These are phyloP conservation scores for Muscicapa adusta DNA, from an alignment of 2,113 vertebrate genomes.

Conservation along the genomic window DNA sequence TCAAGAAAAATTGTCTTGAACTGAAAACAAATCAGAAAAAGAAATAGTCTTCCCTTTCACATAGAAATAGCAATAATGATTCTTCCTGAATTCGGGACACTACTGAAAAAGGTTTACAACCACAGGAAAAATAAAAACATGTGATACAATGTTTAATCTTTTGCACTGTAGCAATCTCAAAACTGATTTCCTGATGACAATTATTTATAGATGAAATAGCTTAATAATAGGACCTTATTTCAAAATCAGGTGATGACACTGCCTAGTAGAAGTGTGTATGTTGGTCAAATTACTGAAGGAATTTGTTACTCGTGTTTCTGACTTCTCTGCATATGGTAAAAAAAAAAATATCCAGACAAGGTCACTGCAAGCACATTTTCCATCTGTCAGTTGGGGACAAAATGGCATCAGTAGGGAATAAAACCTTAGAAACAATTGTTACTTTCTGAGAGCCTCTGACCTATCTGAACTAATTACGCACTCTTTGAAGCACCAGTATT, in stretches of 20 bases:
- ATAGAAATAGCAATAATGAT: not conserved
- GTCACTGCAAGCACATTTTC: not conserved
- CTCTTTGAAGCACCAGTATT: not conserved
- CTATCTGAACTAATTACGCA: not conserved
- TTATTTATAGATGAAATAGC: not conserved
- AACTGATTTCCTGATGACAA: not conserved
- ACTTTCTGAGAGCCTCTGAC: not conserved
- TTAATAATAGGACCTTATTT: not conserved
- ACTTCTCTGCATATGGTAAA: not conserved
- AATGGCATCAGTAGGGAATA: not conserved
- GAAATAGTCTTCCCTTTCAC: not conserved
- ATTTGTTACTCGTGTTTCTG: not conserved
- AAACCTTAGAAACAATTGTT: not conserved
- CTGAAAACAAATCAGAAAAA: not conserved
- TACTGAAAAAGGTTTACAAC: not conserved
- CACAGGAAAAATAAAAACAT: not conserved
- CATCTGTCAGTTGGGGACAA: not conserved
- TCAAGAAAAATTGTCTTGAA: not conserved
- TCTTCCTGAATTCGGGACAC: not conserved
- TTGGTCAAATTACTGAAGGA: not conserved
- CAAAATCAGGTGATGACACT: not conserved
- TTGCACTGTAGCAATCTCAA: not conserved
- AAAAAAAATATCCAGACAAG: not conserved
- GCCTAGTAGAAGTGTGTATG: not conserved
- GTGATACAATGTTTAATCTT: not conserved